Percentiles rank a stretch among this genome's conserved stretches.
Conservation (phyloP, 2,888 invertebrate genomes). For the Vandiemenella viatica region DNA sequence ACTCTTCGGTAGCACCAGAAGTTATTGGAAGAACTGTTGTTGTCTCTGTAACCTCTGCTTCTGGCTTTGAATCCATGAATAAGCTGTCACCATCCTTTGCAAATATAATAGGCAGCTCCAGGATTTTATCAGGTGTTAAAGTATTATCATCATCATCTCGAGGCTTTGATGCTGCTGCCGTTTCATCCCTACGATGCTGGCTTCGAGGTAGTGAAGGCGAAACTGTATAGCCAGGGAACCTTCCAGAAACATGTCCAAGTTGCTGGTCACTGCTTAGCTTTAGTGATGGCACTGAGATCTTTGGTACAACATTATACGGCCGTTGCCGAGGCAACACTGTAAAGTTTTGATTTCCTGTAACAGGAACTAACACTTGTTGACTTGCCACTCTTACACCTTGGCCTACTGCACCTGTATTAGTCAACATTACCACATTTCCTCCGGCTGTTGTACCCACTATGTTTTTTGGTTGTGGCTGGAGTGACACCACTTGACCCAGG, state of each 20-base stretch:
- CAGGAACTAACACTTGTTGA: constrained; percentile 9
- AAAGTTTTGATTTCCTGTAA: constrained; percentile 7
- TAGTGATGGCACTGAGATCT: background rate
- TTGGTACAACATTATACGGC: background rate
- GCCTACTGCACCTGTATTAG: constrained; percentile 15
- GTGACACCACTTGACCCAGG: constrained; percentile 10
- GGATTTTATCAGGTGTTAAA: constrained; percentile 21
- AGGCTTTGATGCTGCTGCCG: constrained; percentile 2
- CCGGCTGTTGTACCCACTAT: constrained; percentile 18
- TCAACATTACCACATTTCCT: constrained; percentile 21
- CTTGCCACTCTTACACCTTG: constrained; percentile 5
- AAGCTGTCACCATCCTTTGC: constrained; percentile 18
- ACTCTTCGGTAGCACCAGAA: constrained; percentile 1
- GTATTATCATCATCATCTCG: constrained; percentile 4
- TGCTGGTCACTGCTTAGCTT: constrained; percentile 1
- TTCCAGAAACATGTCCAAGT: background rate
- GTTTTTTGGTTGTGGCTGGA: no score
- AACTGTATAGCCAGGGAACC: background rate
- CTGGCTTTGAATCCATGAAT: background rate
- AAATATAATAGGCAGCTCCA: constrained; percentile 23
- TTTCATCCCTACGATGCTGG: background rate
- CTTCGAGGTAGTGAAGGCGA: background rate
- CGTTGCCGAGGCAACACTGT: constrained; percentile 7
- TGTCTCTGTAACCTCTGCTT: constrained; percentile 1
- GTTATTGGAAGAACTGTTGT: constrained; percentile 10